These are phyloP conservation scores for Drosophila heteroneura DNA, from an alignment of 2,888 invertebrate genomes.

Conservation along the genomic window DNA sequence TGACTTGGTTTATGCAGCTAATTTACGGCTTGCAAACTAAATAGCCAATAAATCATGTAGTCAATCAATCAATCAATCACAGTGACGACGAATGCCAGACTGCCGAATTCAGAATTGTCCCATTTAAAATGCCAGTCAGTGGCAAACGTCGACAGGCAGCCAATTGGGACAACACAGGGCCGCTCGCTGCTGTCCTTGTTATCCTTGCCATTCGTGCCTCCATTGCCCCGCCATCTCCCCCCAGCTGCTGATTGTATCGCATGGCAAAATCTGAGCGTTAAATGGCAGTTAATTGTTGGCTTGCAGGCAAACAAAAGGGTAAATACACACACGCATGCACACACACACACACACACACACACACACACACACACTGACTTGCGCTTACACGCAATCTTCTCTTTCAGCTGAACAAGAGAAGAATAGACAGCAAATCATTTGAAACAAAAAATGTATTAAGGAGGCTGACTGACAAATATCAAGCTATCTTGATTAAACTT, in stretches of 20 bases:
- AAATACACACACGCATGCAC: neutral
- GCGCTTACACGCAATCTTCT: neutral
- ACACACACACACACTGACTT: neutral
- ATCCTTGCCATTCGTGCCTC: neutral
- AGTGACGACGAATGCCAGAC: constrained; percentile 25
- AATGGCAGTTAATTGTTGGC: constrained; percentile 64
- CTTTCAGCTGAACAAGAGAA: neutral
- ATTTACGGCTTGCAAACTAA: constrained; percentile 68
- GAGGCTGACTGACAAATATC: neutral
- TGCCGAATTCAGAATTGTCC: constrained; percentile 34
- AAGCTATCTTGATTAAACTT: neutral
- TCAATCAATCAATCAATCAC: constrained; percentile 70
- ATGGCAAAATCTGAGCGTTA: constrained; percentile 36
- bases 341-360: neutral
- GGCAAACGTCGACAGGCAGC: constrained; percentile 29
- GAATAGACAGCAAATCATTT: neutral
- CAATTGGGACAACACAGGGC: constrained; percentile 12
- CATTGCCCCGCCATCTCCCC: neutral
- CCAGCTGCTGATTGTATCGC: constrained; percentile 30
- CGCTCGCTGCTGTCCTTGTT: neutral
- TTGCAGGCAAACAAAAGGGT: constrained; percentile 31
- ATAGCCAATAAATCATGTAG: constrained; percentile 75
- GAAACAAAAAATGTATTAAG: neutral
- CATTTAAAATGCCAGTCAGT: constrained; percentile 60
- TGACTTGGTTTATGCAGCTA: constrained; percentile 69